Base-by-base conservation (phyloP, 2,888 invertebrate species). In the Lasioglossum calceatum region DNA sequence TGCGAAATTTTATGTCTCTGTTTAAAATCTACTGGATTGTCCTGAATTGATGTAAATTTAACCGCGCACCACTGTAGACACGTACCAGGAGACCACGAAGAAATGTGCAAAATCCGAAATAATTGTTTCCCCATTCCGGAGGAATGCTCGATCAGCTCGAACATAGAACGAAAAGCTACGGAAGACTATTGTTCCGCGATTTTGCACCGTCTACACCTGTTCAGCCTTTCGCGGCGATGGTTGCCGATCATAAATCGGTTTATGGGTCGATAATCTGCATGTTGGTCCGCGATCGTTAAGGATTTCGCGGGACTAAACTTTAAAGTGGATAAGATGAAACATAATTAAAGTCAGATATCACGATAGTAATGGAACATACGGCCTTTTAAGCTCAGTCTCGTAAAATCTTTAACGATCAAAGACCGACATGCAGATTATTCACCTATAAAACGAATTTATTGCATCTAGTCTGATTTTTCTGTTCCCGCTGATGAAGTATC, bases 371-470 rank as follows among this genome's bases (percentile, higher is more conserved):
- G 32, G 64, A 27, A 14, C 14, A 8, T 54, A n/a, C 54, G 10
- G 54, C 54, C 54, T 3, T n/a, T 54, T 54, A 54, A 54, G n/a
- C 23, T 10, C 10, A n/a, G n/a, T 54, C 54, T 54, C 54, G 54
- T 54, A 54, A 54, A 54, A 54, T n/a, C 54, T 54, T 54, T 54
- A 54, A 54, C n/a, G 54, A 54, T 54, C 54, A 3, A 23, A 23
- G 54, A 54, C 54, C 54, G 36, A 19, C 64, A 54, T 54, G 23
- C 54, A n/a, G 54, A 54, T 54, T 54, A 58, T 84, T 27, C 5
- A n/a, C 54, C 54, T 54, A n/a, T 54, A 54, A 54, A 54, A 54
- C 54, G 54, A 10, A 54, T 54, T 54, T 54, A 54, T 54, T n/a
- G 54, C 54, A 54, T 54, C 54, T 54, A 54, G n/a, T n/a, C 23